Conservation (phyloP, 2,797 vertebrate species). For the Mormyrops boulengeri region DNA sequence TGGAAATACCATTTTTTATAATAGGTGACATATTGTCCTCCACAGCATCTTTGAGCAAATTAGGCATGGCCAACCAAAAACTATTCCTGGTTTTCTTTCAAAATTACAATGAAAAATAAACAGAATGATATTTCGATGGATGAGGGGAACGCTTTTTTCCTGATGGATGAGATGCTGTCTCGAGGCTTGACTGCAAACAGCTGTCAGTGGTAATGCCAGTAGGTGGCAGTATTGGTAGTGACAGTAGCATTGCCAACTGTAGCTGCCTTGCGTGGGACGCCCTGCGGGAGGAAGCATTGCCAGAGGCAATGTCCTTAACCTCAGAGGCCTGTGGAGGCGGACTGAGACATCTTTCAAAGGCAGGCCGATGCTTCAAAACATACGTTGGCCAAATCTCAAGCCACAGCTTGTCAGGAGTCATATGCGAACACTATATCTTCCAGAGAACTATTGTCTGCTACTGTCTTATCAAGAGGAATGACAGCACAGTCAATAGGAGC, state of each 20-base stretch:
- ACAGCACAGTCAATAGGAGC: background rate
- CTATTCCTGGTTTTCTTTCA: background rate
- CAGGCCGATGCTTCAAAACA: background rate
- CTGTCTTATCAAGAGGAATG: background rate
- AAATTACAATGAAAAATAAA: background rate
- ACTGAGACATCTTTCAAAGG: background rate
- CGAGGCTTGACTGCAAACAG: background rate
- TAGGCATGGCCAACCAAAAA: background rate
- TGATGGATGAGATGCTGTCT: background rate
- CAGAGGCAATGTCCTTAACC: background rate
- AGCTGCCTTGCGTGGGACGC: background rate
- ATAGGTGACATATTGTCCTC: constrained; percentile 71
- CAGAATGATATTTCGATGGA: background rate
- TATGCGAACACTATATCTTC: background rate
- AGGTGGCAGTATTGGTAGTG: background rate
- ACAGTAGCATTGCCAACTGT: background rate
- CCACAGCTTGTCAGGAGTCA: background rate
- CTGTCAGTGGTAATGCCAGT: background rate
- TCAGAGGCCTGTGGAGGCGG: background rate
- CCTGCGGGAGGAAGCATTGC: background rate
- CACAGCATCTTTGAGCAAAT: constrained; percentile 65
- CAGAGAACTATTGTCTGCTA: background rate
- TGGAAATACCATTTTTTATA: constrained; percentile 65
- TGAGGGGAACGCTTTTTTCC: background rate
- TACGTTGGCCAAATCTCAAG: background rate